phyloP scores from a whole-genome alignment of 2,888 invertebrate genomes.

The Vesta saturnalis region DNA sequence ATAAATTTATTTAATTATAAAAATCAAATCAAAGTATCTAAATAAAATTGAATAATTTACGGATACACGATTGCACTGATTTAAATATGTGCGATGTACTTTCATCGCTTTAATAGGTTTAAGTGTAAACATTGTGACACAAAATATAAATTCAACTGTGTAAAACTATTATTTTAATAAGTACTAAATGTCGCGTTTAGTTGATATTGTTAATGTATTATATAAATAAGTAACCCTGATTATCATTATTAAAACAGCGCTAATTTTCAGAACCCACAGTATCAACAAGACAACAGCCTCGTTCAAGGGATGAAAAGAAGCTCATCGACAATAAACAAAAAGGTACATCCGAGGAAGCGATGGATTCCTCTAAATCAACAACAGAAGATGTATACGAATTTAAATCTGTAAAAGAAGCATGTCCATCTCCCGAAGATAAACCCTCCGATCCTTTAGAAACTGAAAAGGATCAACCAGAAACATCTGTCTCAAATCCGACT shows the following conservation, averaged over 20 bases:
- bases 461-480: conserved; percentile 52
- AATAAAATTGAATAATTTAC: too few species aligned
- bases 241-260: background rate
- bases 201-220: too few species aligned
- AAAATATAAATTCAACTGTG: too few species aligned
- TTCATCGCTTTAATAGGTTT: too few species aligned
- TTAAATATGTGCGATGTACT: too few species aligned
- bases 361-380: conserved; percentile 50
- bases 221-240: background rate
- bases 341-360: conserved; percentile 48
- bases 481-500: conserved; percentile 52
- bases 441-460: conserved; percentile 55
- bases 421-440: conserved; percentile 60
- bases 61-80: too few species aligned
- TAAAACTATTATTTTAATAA: too few species aligned
- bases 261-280: conserved; percentile 61
- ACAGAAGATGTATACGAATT: conserved; percentile 69
- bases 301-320: conserved; percentile 70
- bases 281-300: conserved; percentile 58
- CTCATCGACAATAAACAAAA: conserved; percentile 53
- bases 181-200: too few species aligned
- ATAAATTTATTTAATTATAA: too few species aligned
- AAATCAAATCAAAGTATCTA: too few species aligned
- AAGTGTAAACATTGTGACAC: too few species aligned
- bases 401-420: conserved; percentile 67